Evolutionary conservation across 2,888 invertebrate species (phyloP), one percentile per base, ranked within the genome.

Genomic region (Scrobipalpa atriplicella): DNA sequence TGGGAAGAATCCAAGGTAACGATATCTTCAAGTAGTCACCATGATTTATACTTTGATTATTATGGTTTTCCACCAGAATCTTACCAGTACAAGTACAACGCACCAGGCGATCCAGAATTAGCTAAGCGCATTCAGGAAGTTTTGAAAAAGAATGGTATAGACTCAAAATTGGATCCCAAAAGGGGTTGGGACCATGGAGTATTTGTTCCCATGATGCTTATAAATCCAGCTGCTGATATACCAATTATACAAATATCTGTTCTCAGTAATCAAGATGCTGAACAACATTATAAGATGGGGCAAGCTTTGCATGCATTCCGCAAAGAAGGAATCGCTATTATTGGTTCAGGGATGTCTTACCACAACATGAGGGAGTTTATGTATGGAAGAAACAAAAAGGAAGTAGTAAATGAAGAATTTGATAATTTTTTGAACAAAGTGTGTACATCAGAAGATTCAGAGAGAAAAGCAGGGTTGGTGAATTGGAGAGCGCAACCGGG

Each of bases 181-280:
- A 79, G 92, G 79, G 92, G 92, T 73, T 92, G 92, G 92, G 92
- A 92, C 73, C 92, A 92, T 74, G 92, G 92, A 73, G 92, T 92
- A 13, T 92, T 92, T 69, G 92, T 92, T 21, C 92, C 92, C 0
- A 92, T 92, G 92, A 86, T 92, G 82, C 73, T 92, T 0, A 91
- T 92, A 1, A 89, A 90, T 58, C 91, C 92, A 7, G 70, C 80
- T 7, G 92, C 92, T 0, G 81, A 89, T 71, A 81, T 92, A 61
- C 92, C 92, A 1, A 92, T 92, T n/a, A 38, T 58, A 2, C 92
- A 92, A 70, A 66, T 92, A 0, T 92, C 92, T 6, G 91, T 92
- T 0, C 67, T 92, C 0, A 74, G 74, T 0, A 90, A 78, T 66
- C 92, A 92, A 71, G 84, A 90, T 66, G 75, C 91, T 0, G 85